Evolutionary conservation across 1,140 invertebrate genomes (phyloP).

Genomic region (Spodoptera litura): DNA sequence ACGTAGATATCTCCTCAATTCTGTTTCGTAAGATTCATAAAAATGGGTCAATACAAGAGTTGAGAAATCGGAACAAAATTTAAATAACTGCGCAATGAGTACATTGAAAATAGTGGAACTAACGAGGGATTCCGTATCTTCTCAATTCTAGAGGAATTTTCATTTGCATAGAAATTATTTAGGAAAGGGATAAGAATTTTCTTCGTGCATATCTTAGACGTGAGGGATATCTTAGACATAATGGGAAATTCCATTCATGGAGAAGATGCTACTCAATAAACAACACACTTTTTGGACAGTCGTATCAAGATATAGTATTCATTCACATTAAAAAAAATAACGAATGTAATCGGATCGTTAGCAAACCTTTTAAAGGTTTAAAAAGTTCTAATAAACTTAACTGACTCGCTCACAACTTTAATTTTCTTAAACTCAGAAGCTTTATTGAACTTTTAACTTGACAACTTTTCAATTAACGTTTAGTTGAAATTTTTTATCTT

Average conservation of each 20-base stretch:
- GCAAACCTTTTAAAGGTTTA: constrained; percentile 11
- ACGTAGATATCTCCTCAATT: no score
- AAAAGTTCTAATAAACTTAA: not conserved
- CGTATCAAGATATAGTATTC: not conserved
- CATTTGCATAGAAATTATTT: no score
- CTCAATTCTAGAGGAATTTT: no score
- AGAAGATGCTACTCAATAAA: no score
- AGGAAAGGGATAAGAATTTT: no score
- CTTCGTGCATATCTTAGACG: no score
- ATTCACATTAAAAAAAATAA: not conserved
- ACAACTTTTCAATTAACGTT: not conserved
- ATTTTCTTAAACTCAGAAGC: constrained; percentile 1
- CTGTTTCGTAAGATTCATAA: not conserved
- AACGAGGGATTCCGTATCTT: no score
- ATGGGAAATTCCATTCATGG: no score
- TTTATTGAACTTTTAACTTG: not conserved
- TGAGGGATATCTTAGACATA: no score
- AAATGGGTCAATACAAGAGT: not conserved
- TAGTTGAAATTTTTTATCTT: no score
- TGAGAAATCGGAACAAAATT: constrained; percentile 7
- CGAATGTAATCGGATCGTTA: not conserved
- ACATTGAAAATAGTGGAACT: not conserved
- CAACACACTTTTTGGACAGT: no score
- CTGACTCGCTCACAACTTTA: not conserved
- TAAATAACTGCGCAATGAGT: not conserved